Base-by-base conservation (phyloP, 2,888 invertebrate species). In the Gisinianus flammeolus region DNA sequence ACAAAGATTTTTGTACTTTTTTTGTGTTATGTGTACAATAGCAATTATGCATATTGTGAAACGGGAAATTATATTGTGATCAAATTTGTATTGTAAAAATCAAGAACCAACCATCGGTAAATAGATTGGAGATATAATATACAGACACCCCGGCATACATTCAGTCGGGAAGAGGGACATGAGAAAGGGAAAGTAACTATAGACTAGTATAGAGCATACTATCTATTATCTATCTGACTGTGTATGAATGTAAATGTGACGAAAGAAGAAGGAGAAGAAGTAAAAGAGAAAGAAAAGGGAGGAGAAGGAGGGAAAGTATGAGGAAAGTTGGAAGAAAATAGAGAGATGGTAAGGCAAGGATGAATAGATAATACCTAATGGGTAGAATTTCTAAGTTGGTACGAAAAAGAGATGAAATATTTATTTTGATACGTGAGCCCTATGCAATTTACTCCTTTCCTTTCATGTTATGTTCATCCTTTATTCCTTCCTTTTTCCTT, bases 401-500 rank as follows among this genome's bases (percentile, higher is more conserved):
- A 2, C 12, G 66, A 28, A n/a, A 30, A 66, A 31, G 66, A 30
- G 66, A 66, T 66, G 30, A 12, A 30, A 30, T 28, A 30, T 66
- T 66, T 28, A 26, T 64, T 66, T 26, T 24, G 35, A 68, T 33
- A 35, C 68, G 28, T 35, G 35, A 68, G 68, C 28, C 22, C n/a
- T n/a, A 30, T 68, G n/a, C 68, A 68, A 68, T 68, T 68, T 33
- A 44, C 70, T 70, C 70, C 26, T 16, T 26, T 52, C 52, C 69
- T 69, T 52, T 52, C 69, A 44, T 69, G 69, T 69, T 69, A n/a
- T 69, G 16, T 68, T 6, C 8, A 44, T 69, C 52, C 69, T 69
- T 44, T 69, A 44, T 69, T 6, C 69, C 69, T 52, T 69, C 69
- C 67, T 30, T 31, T 26, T 69, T 69, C 52, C 69, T 69, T 69